Evolutionary conservation across 2,888 invertebrate species (phyloP), one percentile per base, ranked within the genome.

Genomic region (Malachius bipustulatus): DNA sequence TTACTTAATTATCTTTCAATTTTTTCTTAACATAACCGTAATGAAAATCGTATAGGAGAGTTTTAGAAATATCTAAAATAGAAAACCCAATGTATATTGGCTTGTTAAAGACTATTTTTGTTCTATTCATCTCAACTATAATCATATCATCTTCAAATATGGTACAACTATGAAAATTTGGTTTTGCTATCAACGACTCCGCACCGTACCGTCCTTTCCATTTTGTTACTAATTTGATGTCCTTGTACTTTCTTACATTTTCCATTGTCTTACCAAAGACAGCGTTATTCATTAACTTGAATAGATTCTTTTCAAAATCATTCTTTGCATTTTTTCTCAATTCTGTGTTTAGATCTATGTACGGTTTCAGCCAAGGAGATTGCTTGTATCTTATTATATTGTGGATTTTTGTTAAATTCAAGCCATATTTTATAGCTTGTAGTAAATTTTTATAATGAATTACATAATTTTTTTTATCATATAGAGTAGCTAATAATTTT

Each of bases 51-150:
- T 48, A 47, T 6, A 47, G 19, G 4, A 34, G 36, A 9, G 34
- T 37, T 36, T 49, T 49, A 11, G 48, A 42, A 16, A 50, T 32
- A 10, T 50, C 47, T 16, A 47, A 38, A 30, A 50, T 40, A 13
- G 40, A 6, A 27, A 47, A 35, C 6, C 48, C 47, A 2, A 43
- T 34, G 30, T 47, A 47, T 10, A 48, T 46, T 2, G 46, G 47
- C 32, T 49, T 49, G 16, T 45, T 44, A n/a, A 43, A 43, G 16
- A 28, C 30, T 4, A 45, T 35, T 26, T 43, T 31, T 11, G 36
- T 14, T 27, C 35, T 35, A 12, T 35, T 39, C 14, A 45, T n/a
- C 39, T 49, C 40, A 2, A 47, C 35, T 9, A 35, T 16, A 4
- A 38, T 30, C 8, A 43, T 14, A 34, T 43, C 28, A 10, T 33